Conservation (phyloP, 2,888 invertebrate species). For the Aspidapion aeneum region DNA sequence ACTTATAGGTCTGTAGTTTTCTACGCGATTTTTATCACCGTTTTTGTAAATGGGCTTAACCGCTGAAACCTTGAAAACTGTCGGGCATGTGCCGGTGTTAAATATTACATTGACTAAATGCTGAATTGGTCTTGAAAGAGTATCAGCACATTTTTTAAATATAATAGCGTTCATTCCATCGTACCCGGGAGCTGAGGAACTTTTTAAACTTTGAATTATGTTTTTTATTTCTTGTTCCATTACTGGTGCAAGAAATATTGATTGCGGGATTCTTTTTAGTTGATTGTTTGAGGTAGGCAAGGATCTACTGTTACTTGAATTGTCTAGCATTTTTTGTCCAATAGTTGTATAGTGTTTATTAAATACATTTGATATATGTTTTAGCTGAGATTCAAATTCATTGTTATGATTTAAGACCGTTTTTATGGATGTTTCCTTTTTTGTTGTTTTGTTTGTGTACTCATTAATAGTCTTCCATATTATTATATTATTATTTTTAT, state of each 20-base stretch:
- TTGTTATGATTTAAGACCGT: background rate
- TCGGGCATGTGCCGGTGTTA: background rate
- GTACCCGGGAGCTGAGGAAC: background rate
- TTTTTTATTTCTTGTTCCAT: background rate
- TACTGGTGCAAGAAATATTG: background rate
- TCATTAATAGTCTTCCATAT: background rate
- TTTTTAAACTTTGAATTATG: background rate
- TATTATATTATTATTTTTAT: too few species aligned
- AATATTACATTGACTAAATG: background rate
- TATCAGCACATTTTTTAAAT: background rate
- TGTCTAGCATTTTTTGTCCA: background rate
- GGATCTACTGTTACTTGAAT: background rate
- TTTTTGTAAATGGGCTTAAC: background rate
- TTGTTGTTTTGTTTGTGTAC: background rate
- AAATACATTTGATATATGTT: background rate
- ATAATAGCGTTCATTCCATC: background rate
- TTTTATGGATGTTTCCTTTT: background rate
- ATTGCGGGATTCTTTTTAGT: background rate
- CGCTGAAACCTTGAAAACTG: background rate
- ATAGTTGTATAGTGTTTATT: background rate
- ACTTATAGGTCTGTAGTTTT: background rate
- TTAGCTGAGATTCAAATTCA: background rate
- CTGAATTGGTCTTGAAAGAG: background rate
- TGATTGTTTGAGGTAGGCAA: background rate
- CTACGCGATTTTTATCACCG: background rate